phyloP scores from a whole-genome alignment of 1,140 invertebrate species.

The Meloidogyne chitwoodi region DNA sequence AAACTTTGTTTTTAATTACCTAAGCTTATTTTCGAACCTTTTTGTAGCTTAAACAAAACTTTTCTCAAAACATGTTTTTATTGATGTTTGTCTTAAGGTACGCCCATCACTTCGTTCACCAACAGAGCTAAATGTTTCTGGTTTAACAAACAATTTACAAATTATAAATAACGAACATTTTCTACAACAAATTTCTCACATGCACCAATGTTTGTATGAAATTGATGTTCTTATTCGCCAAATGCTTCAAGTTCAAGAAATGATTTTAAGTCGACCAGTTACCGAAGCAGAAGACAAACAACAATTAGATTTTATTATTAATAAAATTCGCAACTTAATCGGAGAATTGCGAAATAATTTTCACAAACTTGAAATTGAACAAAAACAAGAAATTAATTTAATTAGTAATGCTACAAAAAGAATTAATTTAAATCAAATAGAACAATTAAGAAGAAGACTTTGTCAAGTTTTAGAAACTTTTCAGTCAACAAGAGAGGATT shows the following conservation, averaged over 20 bases:
- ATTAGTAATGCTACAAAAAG: constrained; percentile 21
- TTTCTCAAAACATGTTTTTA: too few relatives aligned
- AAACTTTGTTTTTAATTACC: not conserved
- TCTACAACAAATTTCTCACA: constrained; percentile 2
- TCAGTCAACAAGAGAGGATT: constrained; percentile 41
- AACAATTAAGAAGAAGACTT: constrained; percentile 34
- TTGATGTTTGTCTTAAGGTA: not conserved
- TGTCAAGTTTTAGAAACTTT: constrained; percentile 34
- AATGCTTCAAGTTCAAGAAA: constrained; percentile 12
- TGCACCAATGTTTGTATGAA: constrained; percentile 5
- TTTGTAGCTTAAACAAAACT: too few relatives aligned
- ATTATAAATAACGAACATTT: not conserved
- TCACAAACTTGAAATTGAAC: constrained; percentile 22
- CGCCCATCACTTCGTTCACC: not conserved
- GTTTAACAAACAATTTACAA: not conserved
- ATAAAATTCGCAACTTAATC: constrained; percentile 38
- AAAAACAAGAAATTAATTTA: not conserved
- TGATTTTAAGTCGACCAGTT: constrained; percentile 5
- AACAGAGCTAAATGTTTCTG: not conserved
- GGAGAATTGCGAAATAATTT: constrained; percentile 27
- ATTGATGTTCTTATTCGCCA: constrained; percentile 6
- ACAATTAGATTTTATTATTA: constrained; percentile 38
- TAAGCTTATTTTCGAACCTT: too few relatives aligned
- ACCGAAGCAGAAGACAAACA: constrained; percentile 14
- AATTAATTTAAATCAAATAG: constrained; percentile 44